Evolutionary conservation across 2,797 vertebrate genomes (phyloP).

Genomic region (Lithobates sylvaticus): DNA sequence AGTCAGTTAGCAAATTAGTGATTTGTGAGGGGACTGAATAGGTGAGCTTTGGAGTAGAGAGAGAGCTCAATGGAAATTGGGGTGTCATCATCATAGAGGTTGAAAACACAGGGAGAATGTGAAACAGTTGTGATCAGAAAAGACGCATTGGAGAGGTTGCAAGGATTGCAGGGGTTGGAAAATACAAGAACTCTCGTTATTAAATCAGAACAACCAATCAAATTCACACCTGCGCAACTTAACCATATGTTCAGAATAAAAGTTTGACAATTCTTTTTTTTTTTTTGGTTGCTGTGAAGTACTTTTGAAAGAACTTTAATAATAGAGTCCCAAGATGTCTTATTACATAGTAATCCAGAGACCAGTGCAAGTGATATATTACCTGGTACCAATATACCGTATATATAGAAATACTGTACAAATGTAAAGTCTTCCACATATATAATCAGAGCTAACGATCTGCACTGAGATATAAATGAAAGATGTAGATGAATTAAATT

Average conservation of each 20-base stretch:
- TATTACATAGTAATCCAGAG: not conserved
- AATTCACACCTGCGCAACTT: not conserved
- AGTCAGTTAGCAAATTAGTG: too few species aligned
- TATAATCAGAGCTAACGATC: not conserved
- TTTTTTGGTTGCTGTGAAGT: not conserved
- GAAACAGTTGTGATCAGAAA: too few species aligned
- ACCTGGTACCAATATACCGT: too few species aligned
- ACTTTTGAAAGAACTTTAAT: not conserved
- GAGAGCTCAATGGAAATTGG: too few species aligned
- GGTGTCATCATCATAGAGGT: too few species aligned
- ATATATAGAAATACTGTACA: too few species aligned
- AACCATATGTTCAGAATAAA: not conserved
- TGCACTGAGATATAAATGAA: slow-evolving; percentile 3
- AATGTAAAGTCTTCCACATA: not conserved
- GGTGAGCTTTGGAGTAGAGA: too few species aligned
- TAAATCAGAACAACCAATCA: not conserved
- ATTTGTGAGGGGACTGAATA: too few species aligned
- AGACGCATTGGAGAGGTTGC: too few species aligned
- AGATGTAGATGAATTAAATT: slow-evolving; percentile 12
- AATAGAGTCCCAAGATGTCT: not conserved
- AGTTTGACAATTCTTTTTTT: too few species aligned
- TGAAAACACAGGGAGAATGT: too few species aligned
- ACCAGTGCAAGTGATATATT: not conserved
- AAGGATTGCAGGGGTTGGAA: too few species aligned
- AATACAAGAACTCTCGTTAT: not conserved